phyloP scores from a whole-genome alignment of 2,888 invertebrate species.

The Dryadula phaetusa region DNA sequence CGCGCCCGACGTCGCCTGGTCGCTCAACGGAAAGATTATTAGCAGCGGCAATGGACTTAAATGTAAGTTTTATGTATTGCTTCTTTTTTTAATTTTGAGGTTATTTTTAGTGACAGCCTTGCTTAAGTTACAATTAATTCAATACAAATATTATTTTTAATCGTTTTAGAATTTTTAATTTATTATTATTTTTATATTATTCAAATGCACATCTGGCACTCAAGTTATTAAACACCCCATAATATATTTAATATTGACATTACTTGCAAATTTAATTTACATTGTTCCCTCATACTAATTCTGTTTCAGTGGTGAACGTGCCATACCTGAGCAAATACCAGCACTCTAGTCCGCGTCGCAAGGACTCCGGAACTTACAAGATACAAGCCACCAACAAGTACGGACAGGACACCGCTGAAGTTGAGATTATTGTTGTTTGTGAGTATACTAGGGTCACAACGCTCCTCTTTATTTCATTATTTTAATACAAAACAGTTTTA shows the following conservation, averaged over 20 bases:
- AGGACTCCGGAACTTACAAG: conserved; percentile 95
- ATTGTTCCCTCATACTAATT: neutral
- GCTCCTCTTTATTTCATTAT: no score
- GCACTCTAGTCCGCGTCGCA: conserved; percentile 93
- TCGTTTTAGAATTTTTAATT: no score
- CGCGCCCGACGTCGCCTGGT: conserved; percentile 94
- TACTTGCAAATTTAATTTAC: no score
- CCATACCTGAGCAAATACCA: conserved; percentile 95
- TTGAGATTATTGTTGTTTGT: conserved; percentile 95
- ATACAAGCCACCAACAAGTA: conserved; percentile 94
- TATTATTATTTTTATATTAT: no score
- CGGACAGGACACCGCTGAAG: conserved; percentile 94
- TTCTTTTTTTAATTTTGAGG: neutral
- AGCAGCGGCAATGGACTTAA: conserved; percentile 83
- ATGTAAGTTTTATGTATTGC: conserved; percentile 68
- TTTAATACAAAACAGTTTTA: no score
- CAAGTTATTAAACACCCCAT: no score
- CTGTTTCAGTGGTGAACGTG: conserved; percentile 87
- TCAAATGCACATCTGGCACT: no score
- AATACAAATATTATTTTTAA: no score
- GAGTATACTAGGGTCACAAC: conserved; percentile 69
- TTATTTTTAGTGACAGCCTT: no score
- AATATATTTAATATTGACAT: no score
- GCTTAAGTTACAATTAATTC: no score
- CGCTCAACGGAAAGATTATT: conserved; percentile 91